A percentile compares a stretch with the other conserved stretches of the same genome.
Evolutionary conservation across 2,888 invertebrate species (phyloP).

Genomic region (Drosophila fungiperda): DNA sequence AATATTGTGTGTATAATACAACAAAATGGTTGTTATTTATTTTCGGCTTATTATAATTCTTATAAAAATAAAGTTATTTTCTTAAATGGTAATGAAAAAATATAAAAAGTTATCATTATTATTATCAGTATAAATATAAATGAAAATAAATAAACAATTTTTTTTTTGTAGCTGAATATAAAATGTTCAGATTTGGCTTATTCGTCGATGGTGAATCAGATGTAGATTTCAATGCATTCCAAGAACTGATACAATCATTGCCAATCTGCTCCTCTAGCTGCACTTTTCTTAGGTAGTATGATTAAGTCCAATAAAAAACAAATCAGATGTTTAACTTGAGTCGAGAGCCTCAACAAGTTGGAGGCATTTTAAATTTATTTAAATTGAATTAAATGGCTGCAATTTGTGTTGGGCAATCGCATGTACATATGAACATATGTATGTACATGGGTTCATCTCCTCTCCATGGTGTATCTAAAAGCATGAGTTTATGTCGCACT

Average conservation of each 20-base stretch:
- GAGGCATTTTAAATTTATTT: slow-evolving; percentile 79
- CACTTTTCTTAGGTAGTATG: slow-evolving; percentile 28
- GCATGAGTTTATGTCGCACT: slow-evolving; percentile 21
- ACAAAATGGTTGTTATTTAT: neutral
- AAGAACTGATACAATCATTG: neutral
- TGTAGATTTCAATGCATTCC: neutral
- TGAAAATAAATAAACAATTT: neutral
- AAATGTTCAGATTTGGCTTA: neutral
- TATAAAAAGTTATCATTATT: neutral
- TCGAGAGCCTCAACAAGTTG: slow-evolving; percentile 63
- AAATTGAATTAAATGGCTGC: slow-evolving; percentile 81
- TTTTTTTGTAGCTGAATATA: neutral
- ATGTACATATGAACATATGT: slow-evolving; percentile 42
- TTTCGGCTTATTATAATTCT: neutral
- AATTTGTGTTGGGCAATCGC: slow-evolving; percentile 68
- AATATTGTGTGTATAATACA: neutral
- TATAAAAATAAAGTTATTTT: neutral
- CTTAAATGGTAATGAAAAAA: neutral
- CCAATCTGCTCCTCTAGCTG: slow-evolving; percentile 9
- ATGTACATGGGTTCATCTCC: slow-evolving; percentile 37
- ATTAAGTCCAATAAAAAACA: slow-evolving; percentile 60
- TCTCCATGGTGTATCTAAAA: slow-evolving; percentile 8
- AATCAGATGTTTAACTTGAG: slow-evolving; percentile 52
- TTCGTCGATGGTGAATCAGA: slow-evolving; percentile 4
- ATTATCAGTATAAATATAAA: neutral